Evolutionary conservation across 2,113 vertebrate species (phyloP).

Genomic region (Mesembrinibis cayennensis): DNA sequence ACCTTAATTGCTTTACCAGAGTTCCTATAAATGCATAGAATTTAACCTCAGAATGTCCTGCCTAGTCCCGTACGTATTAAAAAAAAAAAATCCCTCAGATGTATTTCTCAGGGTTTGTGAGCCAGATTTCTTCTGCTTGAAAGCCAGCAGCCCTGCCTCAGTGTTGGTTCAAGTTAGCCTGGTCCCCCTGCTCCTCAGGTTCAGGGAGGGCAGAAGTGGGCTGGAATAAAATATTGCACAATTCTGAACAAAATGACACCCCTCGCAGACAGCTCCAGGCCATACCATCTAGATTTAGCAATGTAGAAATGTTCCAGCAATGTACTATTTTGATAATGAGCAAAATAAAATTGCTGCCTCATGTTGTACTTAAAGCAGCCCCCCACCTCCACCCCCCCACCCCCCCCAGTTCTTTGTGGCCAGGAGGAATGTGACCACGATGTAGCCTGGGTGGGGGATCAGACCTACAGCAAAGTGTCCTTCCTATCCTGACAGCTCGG

Average conservation of each 20-base stretch:
- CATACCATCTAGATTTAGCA: not conserved
- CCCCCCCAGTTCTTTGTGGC: not conserved
- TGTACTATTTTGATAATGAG: not conserved
- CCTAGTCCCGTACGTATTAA: not conserved
- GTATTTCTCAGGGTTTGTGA: not conserved
- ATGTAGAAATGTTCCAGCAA: not conserved
- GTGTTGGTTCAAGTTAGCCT: not conserved
- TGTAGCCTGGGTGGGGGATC: not conserved
- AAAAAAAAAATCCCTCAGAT: not conserved
- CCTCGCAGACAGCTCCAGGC: not conserved
- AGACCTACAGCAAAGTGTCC: conserved; percentile 39
- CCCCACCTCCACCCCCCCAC: not conserved
- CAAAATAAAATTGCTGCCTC: conserved; percentile 2
- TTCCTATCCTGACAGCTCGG: not conserved
- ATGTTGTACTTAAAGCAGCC: not conserved
- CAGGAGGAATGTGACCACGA: not conserved
- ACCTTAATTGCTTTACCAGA: conserved; percentile 69
- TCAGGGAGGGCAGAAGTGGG: not conserved
- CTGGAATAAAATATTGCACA: not conserved
- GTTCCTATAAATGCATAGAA: conserved; percentile 56
- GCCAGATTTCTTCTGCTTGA: not conserved
- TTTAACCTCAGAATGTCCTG: conserved; percentile 62
- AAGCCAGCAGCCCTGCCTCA: not conserved
- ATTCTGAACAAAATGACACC: not conserved
- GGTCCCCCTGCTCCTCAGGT: not conserved